Evolutionary conservation across 2,113 vertebrate genomes (phyloP).

Genomic region (Daphoenositta chrysoptera): DNA sequence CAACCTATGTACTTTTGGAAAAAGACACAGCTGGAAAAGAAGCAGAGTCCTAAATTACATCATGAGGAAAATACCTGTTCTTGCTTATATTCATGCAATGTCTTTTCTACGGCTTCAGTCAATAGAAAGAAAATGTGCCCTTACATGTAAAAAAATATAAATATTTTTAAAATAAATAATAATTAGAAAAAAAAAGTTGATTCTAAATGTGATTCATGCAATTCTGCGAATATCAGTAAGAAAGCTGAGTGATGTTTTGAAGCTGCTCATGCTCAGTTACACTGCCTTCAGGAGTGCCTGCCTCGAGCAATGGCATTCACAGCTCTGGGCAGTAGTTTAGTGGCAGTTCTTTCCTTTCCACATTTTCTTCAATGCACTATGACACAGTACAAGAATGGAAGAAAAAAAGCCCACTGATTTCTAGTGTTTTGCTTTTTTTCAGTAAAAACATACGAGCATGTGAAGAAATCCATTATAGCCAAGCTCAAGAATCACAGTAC

Average conservation of each 20-base stretch:
- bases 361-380: not conserved
- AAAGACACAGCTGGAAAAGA: not conserved
- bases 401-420: not conserved
- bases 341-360: not conserved
- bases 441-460: not conserved
- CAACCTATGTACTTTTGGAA: not conserved
- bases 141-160: not conserved
- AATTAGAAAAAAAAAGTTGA: not conserved
- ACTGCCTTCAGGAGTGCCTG: not conserved
- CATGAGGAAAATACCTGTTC: not conserved
- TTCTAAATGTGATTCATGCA: not conserved
- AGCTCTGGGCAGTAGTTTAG: not conserved
- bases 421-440: not conserved
- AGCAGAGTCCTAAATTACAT: not conserved
- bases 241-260: not conserved
- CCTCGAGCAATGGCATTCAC: not conserved
- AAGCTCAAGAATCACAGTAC: not conserved
- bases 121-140: not conserved
- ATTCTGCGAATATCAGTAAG: not conserved
- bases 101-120: not conserved
- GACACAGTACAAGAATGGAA: not conserved
- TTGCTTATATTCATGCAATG: not conserved
- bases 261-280: not conserved
- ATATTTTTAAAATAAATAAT: too few species aligned
- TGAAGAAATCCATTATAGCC: not conserved